phyloP scores from a whole-genome alignment of 2,888 invertebrate species.

The Xylota sylvarum region DNA sequence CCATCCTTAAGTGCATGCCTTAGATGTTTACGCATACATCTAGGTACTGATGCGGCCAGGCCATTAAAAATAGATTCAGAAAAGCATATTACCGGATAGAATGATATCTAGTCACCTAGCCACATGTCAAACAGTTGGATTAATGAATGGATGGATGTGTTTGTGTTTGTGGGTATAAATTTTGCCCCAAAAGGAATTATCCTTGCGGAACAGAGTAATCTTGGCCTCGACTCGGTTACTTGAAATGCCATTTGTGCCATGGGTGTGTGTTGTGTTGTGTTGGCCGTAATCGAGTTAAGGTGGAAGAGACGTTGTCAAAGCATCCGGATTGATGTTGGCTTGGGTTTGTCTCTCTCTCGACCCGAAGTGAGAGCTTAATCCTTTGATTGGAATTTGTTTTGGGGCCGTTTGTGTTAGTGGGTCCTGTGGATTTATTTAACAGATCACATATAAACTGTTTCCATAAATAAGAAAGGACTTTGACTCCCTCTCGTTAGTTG shows the following conservation, averaged over 20 bases:
- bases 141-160: slow-evolving; percentile 30
- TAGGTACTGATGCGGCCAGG: not conserved
- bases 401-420: not conserved
- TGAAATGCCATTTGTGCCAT: slow-evolving; percentile 4
- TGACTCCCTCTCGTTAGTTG: slow-evolving; percentile 14
- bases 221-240: slow-evolving; percentile 7
- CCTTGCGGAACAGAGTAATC: slow-evolving; percentile 40
- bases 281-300: slow-evolving; percentile 48
- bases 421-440: slow-evolving; percentile 29
- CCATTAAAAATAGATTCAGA: slow-evolving; percentile 58
- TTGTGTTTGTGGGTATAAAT: slow-evolving; percentile 19
- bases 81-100: slow-evolving; percentile 24
- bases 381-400: slow-evolving; percentile 57
- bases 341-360: slow-evolving; percentile 9
- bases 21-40: slow-evolving; percentile 46
- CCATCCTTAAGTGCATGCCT: slow-evolving; percentile 9
- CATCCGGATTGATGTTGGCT: slow-evolving; percentile 25
- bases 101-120: slow-evolving; percentile 48
- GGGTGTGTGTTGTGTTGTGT: not conserved
- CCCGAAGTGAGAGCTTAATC: slow-evolving; percentile 37
- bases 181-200: slow-evolving; percentile 39
- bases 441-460: slow-evolving; percentile 38
- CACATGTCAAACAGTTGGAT: slow-evolving; percentile 47
- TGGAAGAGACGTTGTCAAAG: slow-evolving; percentile 7
- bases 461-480: slow-evolving; percentile 43